phyloP scores from a whole-genome alignment of 2,797 vertebrate genomes.

The Eulemur coronatus region DNA sequence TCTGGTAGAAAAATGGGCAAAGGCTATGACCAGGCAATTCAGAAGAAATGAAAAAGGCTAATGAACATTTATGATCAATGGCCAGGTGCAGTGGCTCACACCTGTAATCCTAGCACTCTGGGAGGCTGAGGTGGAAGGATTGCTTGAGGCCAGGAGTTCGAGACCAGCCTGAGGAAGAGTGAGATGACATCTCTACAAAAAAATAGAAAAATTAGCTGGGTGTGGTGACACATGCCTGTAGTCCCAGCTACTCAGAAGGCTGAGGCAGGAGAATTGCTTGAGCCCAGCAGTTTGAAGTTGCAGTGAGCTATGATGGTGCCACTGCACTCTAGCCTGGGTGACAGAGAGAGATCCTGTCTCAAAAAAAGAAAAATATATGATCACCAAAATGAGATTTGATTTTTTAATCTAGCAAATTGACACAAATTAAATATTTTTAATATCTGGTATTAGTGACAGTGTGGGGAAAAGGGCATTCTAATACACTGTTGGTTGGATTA shows the following conservation, averaged over 20 bases:
- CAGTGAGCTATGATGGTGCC: background rate
- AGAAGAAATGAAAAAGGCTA: background rate
- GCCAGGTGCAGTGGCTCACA: background rate
- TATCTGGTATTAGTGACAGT: background rate
- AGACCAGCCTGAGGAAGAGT: background rate
- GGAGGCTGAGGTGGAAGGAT: background rate
- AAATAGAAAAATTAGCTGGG: background rate
- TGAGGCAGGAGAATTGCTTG: background rate
- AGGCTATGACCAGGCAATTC: background rate
- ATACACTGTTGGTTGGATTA: too few species aligned
- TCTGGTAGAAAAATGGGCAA: background rate
- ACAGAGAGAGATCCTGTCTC: too few species aligned
- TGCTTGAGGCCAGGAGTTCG: background rate
- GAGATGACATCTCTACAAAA: background rate
- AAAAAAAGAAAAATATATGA: background rate
- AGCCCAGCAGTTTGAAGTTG: background rate
- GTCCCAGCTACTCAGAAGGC: background rate
- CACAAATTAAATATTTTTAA: conserved; percentile 4
- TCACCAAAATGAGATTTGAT: background rate
- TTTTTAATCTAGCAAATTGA: conserved; percentile 9
- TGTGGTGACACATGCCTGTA: background rate
- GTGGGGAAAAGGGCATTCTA: background rate
- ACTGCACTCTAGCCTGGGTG: background rate
- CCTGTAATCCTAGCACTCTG: background rate
- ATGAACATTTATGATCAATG: background rate